Conservation (phyloP, 2,888 invertebrate species). For the Alviniconcha strummeri region DNA sequence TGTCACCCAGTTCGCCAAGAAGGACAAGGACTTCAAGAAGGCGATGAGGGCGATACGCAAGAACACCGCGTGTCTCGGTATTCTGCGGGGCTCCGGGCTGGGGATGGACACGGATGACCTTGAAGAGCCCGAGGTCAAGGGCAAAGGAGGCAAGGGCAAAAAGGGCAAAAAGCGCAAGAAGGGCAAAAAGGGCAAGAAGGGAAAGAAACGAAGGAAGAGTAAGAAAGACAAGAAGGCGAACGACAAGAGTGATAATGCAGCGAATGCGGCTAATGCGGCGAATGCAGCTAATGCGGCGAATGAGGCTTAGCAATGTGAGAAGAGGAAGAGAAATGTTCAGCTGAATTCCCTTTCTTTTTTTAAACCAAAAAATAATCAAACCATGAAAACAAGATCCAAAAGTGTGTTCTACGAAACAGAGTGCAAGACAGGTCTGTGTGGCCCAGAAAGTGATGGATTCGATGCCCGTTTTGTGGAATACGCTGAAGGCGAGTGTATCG, state of each 20-base stretch:
- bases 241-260: constrained; percentile 18
- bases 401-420: neutral
- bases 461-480: too few relatives aligned
- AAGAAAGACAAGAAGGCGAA: constrained; percentile 34
- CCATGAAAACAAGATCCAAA: neutral
- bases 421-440: neutral
- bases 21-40: constrained; percentile 45
- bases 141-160: constrained; percentile 19
- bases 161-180: constrained; percentile 28
- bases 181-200: constrained; percentile 26
- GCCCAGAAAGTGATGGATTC: too few relatives aligned
- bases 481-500: too few relatives aligned
- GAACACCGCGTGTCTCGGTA: constrained; percentile 47
- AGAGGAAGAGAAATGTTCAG: neutral
- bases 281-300: too few relatives aligned
- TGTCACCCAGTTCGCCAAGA: constrained; percentile 44
- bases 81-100: constrained; percentile 31
- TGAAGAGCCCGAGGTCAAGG: neutral
- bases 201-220: constrained; percentile 28
- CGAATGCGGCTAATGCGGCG: neutral
- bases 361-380: too few relatives aligned
- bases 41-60: constrained; percentile 50
- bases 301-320: neutral
- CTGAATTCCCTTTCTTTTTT: neutral
- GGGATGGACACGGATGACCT: neutral